Evolutionary conservation across 2,888 invertebrate genomes (phyloP).

Genomic region (Parthenolecanium corni): DNA sequence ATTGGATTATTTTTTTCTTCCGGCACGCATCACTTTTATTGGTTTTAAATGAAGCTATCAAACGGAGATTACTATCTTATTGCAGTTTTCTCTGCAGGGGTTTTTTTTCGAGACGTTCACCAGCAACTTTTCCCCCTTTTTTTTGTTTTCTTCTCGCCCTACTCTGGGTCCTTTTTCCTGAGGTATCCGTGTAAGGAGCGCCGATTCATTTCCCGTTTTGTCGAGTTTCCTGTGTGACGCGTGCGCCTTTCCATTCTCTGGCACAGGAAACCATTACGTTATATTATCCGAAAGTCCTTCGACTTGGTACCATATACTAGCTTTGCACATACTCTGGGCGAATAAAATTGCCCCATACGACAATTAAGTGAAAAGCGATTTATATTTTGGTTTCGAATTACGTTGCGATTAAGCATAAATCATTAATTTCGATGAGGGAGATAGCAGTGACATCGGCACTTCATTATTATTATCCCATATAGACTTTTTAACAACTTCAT

Average conservation of each 20-base stretch:
- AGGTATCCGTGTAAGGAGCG: not conserved
- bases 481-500: not conserved
- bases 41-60: slow-evolving; percentile 12
- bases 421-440: slow-evolving; percentile 16
- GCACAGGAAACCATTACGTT: slow-evolving; percentile 23
- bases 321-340: no score
- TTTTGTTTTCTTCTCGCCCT: no score
- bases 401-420: slow-evolving; percentile 12
- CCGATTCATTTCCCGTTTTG: slow-evolving; percentile 27
- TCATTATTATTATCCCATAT: no score
- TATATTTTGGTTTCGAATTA: slow-evolving; percentile 26
- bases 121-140: not conserved
- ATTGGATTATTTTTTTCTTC: no score
- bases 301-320: slow-evolving; percentile 9
- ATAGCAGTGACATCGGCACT: not conserved
- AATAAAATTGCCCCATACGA: slow-evolving; percentile 6
- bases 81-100: not conserved
- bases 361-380: slow-evolving; percentile 24
- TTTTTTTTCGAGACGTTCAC: not conserved
- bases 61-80: slow-evolving; percentile 21
- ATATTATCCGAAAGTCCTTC: slow-evolving; percentile 26
- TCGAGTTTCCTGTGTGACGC: slow-evolving; percentile 18
- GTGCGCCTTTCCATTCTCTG: slow-evolving; percentile 2
- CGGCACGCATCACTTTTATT: not conserved
- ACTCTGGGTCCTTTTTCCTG: not conserved